Base-by-base conservation (phyloP, 1,140 invertebrate species). In the Spodoptera frugiperda region DNA sequence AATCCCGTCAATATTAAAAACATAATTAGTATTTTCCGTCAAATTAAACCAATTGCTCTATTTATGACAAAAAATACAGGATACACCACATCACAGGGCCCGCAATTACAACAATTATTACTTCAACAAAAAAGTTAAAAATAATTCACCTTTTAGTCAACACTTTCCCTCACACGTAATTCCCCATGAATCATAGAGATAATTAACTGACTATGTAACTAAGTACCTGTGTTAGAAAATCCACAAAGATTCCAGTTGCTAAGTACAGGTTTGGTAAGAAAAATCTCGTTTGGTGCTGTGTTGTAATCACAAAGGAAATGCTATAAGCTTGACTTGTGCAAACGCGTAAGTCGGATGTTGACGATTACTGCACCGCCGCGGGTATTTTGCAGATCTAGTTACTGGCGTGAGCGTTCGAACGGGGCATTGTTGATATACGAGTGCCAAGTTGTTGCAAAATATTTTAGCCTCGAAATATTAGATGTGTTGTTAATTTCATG, bases 321-420 rank as follows among this genome's bases (percentile, higher is more conserved):
- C 65, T 75, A 63, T 73, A 78, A 74, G 76, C 77, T 30, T 59
- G 51, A 76, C 68, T 84, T 80, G 80, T 78, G 79, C 79, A 80
- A 80, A 78, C 77, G 81, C 82, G 82, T 86, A 86, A 84, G 84
- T 87, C 84, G 88, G 88, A 89, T 88, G 87, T 88, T 72, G 86
- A 57, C 76, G 76, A 87, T 89, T 89, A 87, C 81, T 70, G 77
- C 55, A 33, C 55, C 4, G 78, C 77, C 59, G n/a, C 33, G 54
- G 53, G 75, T 54, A 51, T 44, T 25, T 46, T 48, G 54, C 44
- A n/a, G 57, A 12, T 71, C 70, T 44, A 72, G 70, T 72, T 73
- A 59, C 71, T 73, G 39, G 71, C 44, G 30, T 53, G 68, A 71
- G 71, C 54, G 54, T 73, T 73, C 17, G 55, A 73, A 73, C 44